A percentile compares a stretch with the other conserved stretches of the same genome.
Evolutionary conservation across 2,113 vertebrate species (phyloP).

Genomic region (Daubentonia madagascariensis): DNA sequence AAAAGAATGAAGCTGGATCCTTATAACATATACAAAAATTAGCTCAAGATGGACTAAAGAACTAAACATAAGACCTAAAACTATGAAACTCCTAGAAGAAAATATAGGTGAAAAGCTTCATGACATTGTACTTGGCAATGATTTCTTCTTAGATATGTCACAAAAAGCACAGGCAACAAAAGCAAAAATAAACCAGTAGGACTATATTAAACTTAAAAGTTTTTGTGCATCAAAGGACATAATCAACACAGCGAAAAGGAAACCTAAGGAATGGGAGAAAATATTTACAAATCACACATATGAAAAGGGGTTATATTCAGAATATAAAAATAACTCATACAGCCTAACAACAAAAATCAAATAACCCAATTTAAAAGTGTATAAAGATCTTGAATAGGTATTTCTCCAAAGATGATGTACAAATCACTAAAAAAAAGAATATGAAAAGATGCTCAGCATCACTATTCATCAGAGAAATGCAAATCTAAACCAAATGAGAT

Average conservation of each 20-base stretch:
- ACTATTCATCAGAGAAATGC: neutral
- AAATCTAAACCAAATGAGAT: neutral
- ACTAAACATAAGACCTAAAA: neutral
- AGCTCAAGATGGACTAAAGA: neutral
- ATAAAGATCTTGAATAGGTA: neutral
- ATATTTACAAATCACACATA: neutral
- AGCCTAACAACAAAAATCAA: neutral
- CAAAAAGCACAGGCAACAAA: neutral
- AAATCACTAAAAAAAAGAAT: neutral
- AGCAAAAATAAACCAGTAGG: neutral
- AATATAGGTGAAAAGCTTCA: neutral
- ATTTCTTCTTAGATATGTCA: neutral
- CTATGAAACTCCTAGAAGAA: neutral
- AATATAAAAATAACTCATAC: neutral
- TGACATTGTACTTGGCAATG: neutral
- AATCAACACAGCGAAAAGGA: neutral
- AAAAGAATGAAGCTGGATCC: neutral
- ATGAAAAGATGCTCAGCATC: neutral
- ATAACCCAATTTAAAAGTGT: neutral
- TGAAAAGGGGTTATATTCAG: neutral
- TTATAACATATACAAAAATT: neutral
- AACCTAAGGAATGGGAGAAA: neutral
- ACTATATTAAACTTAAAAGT: neutral
- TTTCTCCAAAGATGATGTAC: neutral
- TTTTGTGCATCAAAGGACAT: neutral